Conservation (phyloP, 2,888 invertebrate genomes). For the Patella depressa region DNA sequence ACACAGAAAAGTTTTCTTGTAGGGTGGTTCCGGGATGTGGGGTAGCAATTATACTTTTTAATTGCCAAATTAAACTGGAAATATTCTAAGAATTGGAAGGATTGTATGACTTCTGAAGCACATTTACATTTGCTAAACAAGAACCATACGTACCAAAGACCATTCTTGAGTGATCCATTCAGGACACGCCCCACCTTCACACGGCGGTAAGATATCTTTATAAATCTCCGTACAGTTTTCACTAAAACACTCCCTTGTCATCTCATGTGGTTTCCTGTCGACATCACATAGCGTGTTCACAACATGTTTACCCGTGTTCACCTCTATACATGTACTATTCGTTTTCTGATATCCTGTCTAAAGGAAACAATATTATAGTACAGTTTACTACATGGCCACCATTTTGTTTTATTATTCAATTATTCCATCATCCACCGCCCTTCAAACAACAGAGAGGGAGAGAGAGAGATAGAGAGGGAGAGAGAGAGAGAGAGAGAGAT, state of each 20-base stretch:
- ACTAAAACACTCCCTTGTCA: constrained; percentile 8
- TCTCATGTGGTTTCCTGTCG: neutral
- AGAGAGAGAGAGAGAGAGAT: too few species aligned
- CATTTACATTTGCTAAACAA: neutral
- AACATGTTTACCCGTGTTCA: neutral
- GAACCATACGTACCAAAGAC: constrained; percentile 18
- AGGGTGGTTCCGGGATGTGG: too few species aligned
- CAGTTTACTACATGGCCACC: neutral
- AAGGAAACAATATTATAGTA: constrained; percentile 10
- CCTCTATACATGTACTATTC: constrained; percentile 7
- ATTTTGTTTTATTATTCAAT: neutral
- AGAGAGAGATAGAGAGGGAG: too few species aligned
- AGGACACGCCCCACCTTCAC: neutral
- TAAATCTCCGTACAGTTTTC: constrained; percentile 6
- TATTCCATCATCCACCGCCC: neutral
- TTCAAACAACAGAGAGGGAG: too few species aligned
- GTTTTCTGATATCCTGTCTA: constrained; percentile 26
- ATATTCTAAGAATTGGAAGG: too few species aligned
- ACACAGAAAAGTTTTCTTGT: too few species aligned
- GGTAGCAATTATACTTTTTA: too few species aligned
- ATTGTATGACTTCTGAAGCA: neutral
- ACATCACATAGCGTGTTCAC: constrained; percentile 6
- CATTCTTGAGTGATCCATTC: constrained; percentile 14
- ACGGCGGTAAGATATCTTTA: neutral
- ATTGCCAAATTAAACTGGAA: too few species aligned